Evolutionary conservation across 2,888 invertebrate species (phyloP).

Genomic region (Pollenia griseotomentosa): DNA sequence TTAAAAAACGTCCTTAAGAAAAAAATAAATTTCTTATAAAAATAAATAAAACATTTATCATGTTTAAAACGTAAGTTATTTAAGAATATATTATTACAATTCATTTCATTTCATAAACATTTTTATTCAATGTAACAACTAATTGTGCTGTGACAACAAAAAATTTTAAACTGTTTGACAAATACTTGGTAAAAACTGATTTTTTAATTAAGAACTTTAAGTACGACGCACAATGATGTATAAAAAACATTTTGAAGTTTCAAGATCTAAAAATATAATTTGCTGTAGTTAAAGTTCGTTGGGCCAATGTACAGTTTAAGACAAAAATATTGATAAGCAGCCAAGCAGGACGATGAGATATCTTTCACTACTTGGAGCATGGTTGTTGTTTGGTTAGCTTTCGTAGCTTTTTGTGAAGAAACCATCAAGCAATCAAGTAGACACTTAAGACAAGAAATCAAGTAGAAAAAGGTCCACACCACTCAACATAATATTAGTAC

Average conservation of each 20-base stretch:
- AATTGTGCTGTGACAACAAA: constrained; percentile 66
- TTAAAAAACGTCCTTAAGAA: constrained; percentile 68
- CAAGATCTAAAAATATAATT: not conserved
- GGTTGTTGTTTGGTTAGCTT: too few relatives aligned
- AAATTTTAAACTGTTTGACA: too few relatives aligned
- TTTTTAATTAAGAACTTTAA: not conserved
- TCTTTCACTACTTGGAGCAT: too few relatives aligned
- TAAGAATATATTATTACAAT: constrained; percentile 33
- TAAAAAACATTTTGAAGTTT: not conserved
- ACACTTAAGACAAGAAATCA: too few relatives aligned
- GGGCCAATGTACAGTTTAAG: not conserved
- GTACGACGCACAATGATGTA: not conserved
- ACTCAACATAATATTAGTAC: too few relatives aligned
- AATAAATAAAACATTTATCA: constrained; percentile 38
- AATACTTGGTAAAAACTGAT: not conserved
- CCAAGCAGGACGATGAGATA: too few relatives aligned
- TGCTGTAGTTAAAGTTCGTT: not conserved
- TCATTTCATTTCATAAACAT: constrained; percentile 42
- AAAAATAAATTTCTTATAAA: constrained; percentile 61
- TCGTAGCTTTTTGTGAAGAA: too few relatives aligned
- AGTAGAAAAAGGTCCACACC: too few relatives aligned
- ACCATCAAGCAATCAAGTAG: too few relatives aligned
- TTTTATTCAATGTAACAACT: constrained; percentile 33
- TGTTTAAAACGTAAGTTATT: constrained; percentile 64
- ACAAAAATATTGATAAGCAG: not conserved